Percentiles rank a stretch among this genome's conserved stretches.
phyloP scores from a whole-genome alignment of 2,888 invertebrate species.

The Diachrysia chrysitis region DNA sequence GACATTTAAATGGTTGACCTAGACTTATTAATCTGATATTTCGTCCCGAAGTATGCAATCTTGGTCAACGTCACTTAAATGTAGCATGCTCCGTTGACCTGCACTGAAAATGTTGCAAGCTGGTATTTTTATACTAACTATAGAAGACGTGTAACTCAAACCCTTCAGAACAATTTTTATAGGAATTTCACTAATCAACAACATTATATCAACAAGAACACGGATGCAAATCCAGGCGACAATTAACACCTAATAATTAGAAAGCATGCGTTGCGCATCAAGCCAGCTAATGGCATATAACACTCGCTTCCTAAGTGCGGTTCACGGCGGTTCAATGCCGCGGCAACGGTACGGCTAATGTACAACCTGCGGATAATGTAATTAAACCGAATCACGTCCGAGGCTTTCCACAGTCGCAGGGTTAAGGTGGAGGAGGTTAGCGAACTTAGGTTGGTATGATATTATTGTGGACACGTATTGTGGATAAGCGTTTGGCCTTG shows the following conservation, averaged over 20 bases:
- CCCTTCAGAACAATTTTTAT: no score
- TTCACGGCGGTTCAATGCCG: conserved; percentile 67
- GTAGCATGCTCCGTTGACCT: no score
- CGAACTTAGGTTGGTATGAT: conserved; percentile 25
- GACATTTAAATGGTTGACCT: no score
- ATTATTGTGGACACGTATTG: neutral
- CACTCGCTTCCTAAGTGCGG: conserved; percentile 36
- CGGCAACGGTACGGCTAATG: conserved; percentile 36
- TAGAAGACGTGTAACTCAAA: neutral
- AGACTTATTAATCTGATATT: no score
- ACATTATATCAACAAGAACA: neutral
- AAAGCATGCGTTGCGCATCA: conserved; percentile 35
- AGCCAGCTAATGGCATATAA: conserved; percentile 40
- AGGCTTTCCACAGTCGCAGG: conserved; percentile 64
- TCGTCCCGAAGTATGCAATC: no score
- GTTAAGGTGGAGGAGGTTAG: conserved; percentile 49
- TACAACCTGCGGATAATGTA: conserved; percentile 51
- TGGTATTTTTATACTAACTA: no score
- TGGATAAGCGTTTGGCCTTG: neutral
- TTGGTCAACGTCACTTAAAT: no score
- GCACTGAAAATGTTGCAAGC: neutral
- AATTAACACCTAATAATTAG: conserved; percentile 31
- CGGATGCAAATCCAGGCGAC: neutral
- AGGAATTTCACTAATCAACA: neutral
- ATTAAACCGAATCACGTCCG: conserved; percentile 70